Evolutionary conservation across 2,888 invertebrate genomes (phyloP).

Genomic region (Fragum whitleyi): DNA sequence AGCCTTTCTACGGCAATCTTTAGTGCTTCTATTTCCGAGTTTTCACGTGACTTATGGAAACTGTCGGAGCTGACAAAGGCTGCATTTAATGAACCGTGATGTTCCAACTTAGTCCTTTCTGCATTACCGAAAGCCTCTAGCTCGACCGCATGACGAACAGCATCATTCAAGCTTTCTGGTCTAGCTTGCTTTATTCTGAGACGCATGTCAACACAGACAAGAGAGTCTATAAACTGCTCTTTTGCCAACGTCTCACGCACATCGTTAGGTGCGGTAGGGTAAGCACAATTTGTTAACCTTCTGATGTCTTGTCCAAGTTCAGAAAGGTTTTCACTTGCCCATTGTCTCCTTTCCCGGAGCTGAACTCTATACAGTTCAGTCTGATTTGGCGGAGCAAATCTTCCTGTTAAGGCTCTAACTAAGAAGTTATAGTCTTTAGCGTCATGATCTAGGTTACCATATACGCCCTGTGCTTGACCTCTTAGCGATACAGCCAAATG

Average conservation of each 20-base stretch:
- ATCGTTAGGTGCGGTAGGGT: background rate
- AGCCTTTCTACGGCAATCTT: background rate
- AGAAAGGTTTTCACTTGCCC: background rate
- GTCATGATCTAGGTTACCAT: background rate
- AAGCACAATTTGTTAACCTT: constrained; percentile 5
- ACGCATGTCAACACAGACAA: constrained; percentile 2
- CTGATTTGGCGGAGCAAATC: constrained; percentile 6
- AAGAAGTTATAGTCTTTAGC: background rate
- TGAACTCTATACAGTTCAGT: constrained; percentile 14
- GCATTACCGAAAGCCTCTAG: too few relatives aligned
- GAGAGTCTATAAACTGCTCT: constrained; percentile 1
- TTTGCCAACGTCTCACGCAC: background rate
- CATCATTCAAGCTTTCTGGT: too few relatives aligned
- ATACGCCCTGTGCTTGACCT: constrained; percentile 2
- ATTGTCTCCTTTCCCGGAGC: background rate
- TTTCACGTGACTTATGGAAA: background rate
- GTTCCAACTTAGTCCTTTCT: too few relatives aligned
- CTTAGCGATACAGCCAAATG: too few relatives aligned
- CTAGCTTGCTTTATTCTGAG: too few relatives aligned
- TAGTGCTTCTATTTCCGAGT: background rate
- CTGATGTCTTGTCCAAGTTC: background rate
- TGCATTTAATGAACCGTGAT: background rate
- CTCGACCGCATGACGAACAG: too few relatives aligned
- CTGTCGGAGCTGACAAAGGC: background rate
- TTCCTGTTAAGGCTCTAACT: background rate